A percentile compares a stretch with the other conserved stretches of the same genome.
Evolutionary conservation across 2,888 invertebrate species (phyloP).

Genomic region (Lapara coniferarum): DNA sequence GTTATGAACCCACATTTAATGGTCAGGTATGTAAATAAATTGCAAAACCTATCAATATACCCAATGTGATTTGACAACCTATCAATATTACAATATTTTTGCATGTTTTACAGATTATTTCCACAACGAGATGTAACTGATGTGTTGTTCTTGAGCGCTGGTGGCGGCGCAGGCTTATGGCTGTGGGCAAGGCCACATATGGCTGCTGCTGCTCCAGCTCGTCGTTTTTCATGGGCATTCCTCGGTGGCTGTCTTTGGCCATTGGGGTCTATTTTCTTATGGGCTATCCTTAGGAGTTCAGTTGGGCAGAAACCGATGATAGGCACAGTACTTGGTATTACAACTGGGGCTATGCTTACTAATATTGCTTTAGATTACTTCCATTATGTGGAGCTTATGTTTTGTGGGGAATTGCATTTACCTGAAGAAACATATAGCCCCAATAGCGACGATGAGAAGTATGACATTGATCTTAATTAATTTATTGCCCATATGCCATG

Average conservation of each 20-base stretch:
- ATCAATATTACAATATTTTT: neutral
- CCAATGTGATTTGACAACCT: too few species aligned
- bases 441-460: conserved; percentile 81
- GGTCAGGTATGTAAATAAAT: conserved; percentile 81
- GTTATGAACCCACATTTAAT: conserved; percentile 93
- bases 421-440: conserved; percentile 75
- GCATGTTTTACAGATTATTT: conserved; percentile 84
- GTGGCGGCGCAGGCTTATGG: conserved; percentile 92
- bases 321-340: conserved; percentile 87
- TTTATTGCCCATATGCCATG: conserved; percentile 18
- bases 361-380: conserved; percentile 86
- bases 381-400: conserved; percentile 84
- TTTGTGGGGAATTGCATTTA: conserved; percentile 78
- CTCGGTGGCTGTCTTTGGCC: conserved; percentile 92
- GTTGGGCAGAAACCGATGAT: conserved; percentile 88
- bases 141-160: conserved; percentile 89
- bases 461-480: conserved; percentile 75
- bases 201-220: conserved; percentile 84
- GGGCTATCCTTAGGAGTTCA: conserved; percentile 93
- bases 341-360: conserved; percentile 86
- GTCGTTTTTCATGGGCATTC: conserved; percentile 88
- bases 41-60: too few species aligned
- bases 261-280: conserved; percentile 93
- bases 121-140: conserved; percentile 91
- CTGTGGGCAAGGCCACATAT: conserved; percentile 92